phyloP scores from a whole-genome alignment of 1,140 invertebrate genomes.

The Pachyrhynchus sulphureomaculatus region DNA sequence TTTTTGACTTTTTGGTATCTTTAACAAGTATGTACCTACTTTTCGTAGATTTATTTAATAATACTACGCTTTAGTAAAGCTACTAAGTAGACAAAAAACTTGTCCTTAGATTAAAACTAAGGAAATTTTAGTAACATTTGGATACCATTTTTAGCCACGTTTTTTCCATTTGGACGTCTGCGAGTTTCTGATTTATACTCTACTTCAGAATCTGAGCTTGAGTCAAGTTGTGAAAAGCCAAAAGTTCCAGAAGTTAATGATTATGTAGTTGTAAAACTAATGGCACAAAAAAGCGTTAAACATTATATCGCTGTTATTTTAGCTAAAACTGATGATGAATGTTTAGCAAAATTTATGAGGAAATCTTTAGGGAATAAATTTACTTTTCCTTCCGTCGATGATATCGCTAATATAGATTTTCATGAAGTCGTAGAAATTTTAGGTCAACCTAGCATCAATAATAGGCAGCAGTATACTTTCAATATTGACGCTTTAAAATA shows the following conservation, averaged over 20 bases:
- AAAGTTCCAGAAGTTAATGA: conserved; percentile 18
- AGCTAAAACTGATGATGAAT: conserved; percentile 18
- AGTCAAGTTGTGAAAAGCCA: background rate
- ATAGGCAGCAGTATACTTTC: conserved; percentile 25
- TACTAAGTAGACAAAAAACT: too few species aligned
- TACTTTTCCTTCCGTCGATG: conserved; percentile 13
- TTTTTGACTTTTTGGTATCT: too few species aligned
- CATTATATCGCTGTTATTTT: conserved; percentile 22
- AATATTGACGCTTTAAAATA: conserved; percentile 20
- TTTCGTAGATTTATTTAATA: too few species aligned
- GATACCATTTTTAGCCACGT: too few species aligned
- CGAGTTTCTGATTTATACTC: too few species aligned
- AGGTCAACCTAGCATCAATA: conserved; percentile 20
- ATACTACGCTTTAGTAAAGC: too few species aligned
- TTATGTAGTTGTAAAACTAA: conserved; percentile 22
- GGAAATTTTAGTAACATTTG: too few species aligned
- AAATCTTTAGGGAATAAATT: conserved; percentile 24
- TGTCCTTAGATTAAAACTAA: too few species aligned
- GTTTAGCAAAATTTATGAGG: conserved; percentile 26
- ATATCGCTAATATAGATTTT: conserved; percentile 17
- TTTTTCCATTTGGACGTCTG: too few species aligned
- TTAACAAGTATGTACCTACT: too few species aligned
- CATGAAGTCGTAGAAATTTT: conserved; percentile 22
- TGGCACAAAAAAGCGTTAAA: conserved; percentile 20
- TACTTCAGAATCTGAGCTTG: background rate